Conservation (phyloP, 2,888 invertebrate species). For the Xestia rhomboidea region DNA sequence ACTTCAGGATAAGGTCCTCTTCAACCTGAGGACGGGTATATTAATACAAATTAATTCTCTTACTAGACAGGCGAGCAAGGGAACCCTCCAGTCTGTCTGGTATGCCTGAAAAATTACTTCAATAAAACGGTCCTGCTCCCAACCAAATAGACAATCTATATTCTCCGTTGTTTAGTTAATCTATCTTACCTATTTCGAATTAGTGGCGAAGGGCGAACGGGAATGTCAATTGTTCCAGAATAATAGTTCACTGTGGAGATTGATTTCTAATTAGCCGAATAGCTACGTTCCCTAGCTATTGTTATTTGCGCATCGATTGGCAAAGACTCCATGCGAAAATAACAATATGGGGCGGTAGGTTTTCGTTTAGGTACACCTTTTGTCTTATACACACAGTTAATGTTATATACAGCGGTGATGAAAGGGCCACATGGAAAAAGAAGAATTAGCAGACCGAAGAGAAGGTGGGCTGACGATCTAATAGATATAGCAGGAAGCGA, state of each 20-base stretch:
- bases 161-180: conserved; percentile 30
- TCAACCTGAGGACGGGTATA: conserved; percentile 16
- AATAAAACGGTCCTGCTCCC: conserved; percentile 35
- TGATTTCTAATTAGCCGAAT: conserved; percentile 13
- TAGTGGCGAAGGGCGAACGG: conserved; percentile 8
- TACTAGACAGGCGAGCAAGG: conserved; percentile 4
- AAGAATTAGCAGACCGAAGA: no score
- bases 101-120: conserved; percentile 53
- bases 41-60: conserved; percentile 42
- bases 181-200: conserved; percentile 19
- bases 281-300: background rate
- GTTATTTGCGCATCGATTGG: conserved; percentile 23
- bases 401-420: background rate
- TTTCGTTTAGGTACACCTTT: background rate
- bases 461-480: no score
- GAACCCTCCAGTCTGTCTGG: conserved; percentile 39
- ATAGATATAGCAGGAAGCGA: no score
- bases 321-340: background rate
- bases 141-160: conserved; percentile 37
- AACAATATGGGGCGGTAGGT: background rate
- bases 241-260: conserved; percentile 9
- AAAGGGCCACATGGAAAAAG: no score
- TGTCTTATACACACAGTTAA: background rate
- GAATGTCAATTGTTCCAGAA: conserved; percentile 25
- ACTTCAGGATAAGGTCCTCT: conserved; percentile 23